phyloP scores from a whole-genome alignment of 1,140 invertebrate genomes.

The Diprion similis region DNA sequence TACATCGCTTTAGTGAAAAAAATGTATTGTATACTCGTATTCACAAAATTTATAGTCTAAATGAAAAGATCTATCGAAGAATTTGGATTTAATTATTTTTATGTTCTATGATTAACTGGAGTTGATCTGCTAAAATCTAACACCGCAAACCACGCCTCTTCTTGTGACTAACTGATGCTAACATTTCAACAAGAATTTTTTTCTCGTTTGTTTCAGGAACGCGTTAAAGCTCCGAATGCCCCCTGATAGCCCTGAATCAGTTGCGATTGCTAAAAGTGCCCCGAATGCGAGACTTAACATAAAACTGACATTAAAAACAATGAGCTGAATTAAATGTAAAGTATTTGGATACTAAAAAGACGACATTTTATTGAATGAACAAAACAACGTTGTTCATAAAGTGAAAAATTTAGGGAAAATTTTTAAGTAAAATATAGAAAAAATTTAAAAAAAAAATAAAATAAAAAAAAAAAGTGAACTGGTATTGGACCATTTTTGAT shows the following conservation, averaged over 20 bases:
- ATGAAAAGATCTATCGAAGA: no score
- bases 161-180: conserved; percentile 5
- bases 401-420: neutral
- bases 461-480: neutral
- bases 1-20: no score
- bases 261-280: conserved; percentile 39
- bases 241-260: conserved; percentile 50
- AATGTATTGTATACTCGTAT: no score
- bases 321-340: neutral
- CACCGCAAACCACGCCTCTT: neutral
- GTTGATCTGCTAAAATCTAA: neutral
- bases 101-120: neutral
- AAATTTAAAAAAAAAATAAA: neutral
- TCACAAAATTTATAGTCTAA: no score
- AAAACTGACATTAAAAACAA: neutral
- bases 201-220: conserved; percentile 52
- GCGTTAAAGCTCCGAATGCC: conserved; percentile 52
- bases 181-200: conserved; percentile 23
- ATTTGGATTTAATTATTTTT: no score
- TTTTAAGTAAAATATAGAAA: neutral
- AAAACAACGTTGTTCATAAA: no score
- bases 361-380: no score
- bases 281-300: conserved; percentile 7
- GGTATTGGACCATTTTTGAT: neutral
- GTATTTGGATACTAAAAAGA: neutral